A percentile compares a stretch with the other conserved stretches of the same genome.
Conservation (phyloP, 2,888 invertebrate species). For the Heliothis peltigera region DNA sequence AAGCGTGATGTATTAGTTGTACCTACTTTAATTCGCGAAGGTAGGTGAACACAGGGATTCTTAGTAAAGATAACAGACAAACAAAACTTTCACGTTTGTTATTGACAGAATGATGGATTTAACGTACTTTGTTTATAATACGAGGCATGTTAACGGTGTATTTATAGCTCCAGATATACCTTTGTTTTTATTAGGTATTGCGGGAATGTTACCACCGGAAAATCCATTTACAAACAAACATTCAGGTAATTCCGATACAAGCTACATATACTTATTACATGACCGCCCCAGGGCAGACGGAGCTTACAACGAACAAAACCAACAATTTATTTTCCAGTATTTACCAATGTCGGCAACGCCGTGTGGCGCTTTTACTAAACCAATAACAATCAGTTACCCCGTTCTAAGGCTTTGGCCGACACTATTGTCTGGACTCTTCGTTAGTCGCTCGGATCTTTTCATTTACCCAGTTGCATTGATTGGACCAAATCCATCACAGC, state of each 20-base stretch:
- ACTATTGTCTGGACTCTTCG: slow-evolving; percentile 74
- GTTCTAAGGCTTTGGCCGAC: slow-evolving; percentile 69
- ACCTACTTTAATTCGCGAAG: slow-evolving; percentile 51
- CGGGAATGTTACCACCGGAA: slow-evolving; percentile 12
- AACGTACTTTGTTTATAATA: slow-evolving; percentile 49
- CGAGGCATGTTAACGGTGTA: slow-evolving; percentile 23
- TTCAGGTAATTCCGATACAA: slow-evolving; percentile 34
- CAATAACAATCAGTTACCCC: slow-evolving; percentile 78
- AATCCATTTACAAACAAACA: slow-evolving; percentile 34
- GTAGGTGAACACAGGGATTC: slow-evolving; percentile 34
- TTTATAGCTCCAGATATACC: slow-evolving; percentile 17
- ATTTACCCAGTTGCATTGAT: slow-evolving; percentile 76
- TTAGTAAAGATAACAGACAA: slow-evolving; percentile 44
- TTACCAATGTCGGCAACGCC: slow-evolving; percentile 63
- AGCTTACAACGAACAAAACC: slow-evolving; percentile 60
- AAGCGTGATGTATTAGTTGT: slow-evolving; percentile 67
- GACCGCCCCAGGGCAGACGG: slow-evolving; percentile 16
- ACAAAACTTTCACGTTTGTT: slow-evolving; percentile 51
- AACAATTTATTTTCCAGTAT: slow-evolving; percentile 72
- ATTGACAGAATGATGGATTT: slow-evolving; percentile 56
- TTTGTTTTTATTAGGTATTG: slow-evolving; percentile 22
- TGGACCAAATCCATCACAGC: slow-evolving; percentile 76
- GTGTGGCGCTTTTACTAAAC: slow-evolving; percentile 65
- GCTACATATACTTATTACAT: slow-evolving; percentile 28
- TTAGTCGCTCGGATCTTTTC: slow-evolving; percentile 73